phyloP scores from a whole-genome alignment of 2,113 vertebrate genomes.

The Melanocharis versteri region DNA sequence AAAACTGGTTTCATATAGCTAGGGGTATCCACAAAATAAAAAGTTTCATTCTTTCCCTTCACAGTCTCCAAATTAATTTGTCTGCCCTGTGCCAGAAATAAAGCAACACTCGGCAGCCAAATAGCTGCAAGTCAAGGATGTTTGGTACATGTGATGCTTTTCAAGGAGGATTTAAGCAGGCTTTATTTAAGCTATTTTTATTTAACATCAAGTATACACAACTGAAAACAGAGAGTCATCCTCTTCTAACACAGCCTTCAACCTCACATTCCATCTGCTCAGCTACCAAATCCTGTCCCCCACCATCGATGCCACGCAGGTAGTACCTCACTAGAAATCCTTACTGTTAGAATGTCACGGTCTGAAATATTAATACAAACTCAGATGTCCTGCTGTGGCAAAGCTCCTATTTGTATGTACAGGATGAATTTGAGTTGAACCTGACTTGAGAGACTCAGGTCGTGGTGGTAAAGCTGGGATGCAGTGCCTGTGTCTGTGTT shows the following conservation, averaged over 20 bases:
- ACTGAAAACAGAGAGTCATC: neutral
- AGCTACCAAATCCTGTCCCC: neutral
- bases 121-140: neutral
- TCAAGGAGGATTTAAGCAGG: neutral
- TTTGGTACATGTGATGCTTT: neutral
- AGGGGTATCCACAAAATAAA: neutral
- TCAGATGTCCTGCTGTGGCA: neutral
- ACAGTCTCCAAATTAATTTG: neutral
- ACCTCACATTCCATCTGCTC: neutral
- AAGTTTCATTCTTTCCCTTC: neutral
- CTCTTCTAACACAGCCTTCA: neutral
- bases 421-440: neutral
- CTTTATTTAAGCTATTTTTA: neutral
- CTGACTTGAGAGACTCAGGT: neutral
- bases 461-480: neutral
- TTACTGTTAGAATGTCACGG: neutral
- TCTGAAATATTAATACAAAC: neutral
- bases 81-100: neutral
- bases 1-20: neutral
- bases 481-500: neutral
- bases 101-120: neutral
- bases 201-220: neutral
- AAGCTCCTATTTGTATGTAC: neutral
- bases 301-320: rapidly evolving
- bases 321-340: neutral